These are phyloP conservation scores for Poeciliopsis paucimaculata DNA, from an alignment of 2,797 vertebrate species.

Conservation along the genomic window DNA sequence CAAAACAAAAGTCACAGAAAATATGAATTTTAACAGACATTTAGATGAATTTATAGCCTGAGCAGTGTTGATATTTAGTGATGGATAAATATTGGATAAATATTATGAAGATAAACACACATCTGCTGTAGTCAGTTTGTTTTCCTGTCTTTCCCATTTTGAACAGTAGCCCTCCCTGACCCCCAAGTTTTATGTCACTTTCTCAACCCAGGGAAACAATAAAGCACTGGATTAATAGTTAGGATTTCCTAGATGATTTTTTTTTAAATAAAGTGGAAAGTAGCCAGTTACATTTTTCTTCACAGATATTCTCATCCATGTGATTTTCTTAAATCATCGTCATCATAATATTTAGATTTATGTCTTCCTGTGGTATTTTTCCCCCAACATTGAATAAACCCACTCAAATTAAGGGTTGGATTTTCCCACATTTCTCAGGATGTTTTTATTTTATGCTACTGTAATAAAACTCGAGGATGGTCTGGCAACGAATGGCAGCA, in stretches of 20 bases:
- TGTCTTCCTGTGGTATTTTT: not conserved
- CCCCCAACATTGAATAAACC: not conserved
- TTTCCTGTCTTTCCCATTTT: not conserved
- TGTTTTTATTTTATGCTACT: not conserved
- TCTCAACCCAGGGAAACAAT: not conserved
- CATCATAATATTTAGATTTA: not conserved
- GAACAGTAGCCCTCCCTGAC: not conserved
- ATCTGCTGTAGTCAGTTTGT: not conserved
- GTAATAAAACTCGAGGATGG: not conserved
- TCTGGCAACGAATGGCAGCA: not conserved
- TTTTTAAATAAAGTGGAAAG: not conserved
- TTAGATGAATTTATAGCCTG: not conserved
- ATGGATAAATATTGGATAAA: not conserved
- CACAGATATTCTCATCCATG: not conserved
- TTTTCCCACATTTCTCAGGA: not conserved
- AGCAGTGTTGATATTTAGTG: not conserved
- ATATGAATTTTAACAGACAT: not conserved
- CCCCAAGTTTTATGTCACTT: not conserved
- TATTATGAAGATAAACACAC: not conserved
- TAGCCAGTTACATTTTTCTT: not conserved
- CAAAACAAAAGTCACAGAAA: not conserved
- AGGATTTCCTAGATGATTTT: not conserved
- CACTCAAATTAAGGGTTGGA: not conserved
- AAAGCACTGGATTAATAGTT: not conserved
- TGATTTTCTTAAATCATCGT: not conserved